Base-by-base conservation (phyloP, 1,140 invertebrate species). In the Drosophila leontia region DNA sequence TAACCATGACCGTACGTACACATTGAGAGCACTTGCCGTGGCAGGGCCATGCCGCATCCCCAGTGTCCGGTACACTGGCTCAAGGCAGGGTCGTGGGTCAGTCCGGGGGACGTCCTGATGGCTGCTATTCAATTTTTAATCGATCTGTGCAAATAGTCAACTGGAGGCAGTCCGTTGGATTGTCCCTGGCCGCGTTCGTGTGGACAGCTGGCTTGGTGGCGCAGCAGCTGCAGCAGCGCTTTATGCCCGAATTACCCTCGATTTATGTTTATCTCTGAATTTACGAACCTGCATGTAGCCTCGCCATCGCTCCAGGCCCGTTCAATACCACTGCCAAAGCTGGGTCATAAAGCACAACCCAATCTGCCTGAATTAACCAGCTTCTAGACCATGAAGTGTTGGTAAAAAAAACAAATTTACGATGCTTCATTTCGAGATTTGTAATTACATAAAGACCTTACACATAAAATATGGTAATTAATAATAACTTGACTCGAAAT, bases 241-340 rank as follows among this genome's bases (percentile, higher is more conserved):
- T 88, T 83, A 80, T 87, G 72, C 80, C 68, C 77, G 84, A 83
- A 84, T 88, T 84, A 88, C 85, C 58, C 69, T 78, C 84, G 84
- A 87, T 88, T 90, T 88, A 88, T 87, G 77, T 88, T 87, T 83
- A 87, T 87, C 80, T 88, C 86, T 77, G 77, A 88, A 88, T 88
- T 88, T 87, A 88, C 84, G 76, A 75, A 80, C 80, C 83, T 51
- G 68, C 83, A 77, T 72, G 47, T 44, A 48, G 51, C 58, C 62
- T 26, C 11, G n/a, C 13, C 62, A 39, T 39, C 8, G 41, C 41
- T 50, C 13, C 19, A 13, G 13, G 12, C 57, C 68, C 37, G 41
- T 50, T 17, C 70, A 42, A 51, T 70, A 13, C 48, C 39, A 35
- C 45, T 50, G 39, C 45, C 64, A 63, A 63, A 50, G 59, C 58